Evolutionary conservation across 30 jellyfish, hydroid and myxozoan genomes (phyloP).

Genomic region (Rhopilema esculentum): DNA sequence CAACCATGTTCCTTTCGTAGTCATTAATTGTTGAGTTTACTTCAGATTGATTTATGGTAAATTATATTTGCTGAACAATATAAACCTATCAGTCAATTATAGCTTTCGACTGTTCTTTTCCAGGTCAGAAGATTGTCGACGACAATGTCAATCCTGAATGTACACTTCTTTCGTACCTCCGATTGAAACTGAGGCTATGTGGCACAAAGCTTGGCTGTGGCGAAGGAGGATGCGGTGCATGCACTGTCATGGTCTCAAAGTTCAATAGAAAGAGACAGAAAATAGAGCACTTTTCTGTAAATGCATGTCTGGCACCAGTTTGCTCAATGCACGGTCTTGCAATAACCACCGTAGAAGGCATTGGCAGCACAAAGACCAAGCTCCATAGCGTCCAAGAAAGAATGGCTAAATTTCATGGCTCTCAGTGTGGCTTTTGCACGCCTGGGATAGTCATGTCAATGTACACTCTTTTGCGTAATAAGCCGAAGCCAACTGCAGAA

Average conservation of each 20-base stretch:
- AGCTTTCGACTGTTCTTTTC: too few species aligned
- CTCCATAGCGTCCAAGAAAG: slow-evolving; percentile 62
- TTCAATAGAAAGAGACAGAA: slow-evolving; percentile 30
- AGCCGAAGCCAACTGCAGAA: slow-evolving; percentile 49
- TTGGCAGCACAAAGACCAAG: slow-evolving; percentile 47
- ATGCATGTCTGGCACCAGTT: slow-evolving; percentile 54
- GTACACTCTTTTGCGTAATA: slow-evolving; percentile 57
- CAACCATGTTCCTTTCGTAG: too few species aligned
- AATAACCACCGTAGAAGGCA: slow-evolving; percentile 68
- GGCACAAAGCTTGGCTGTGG: slow-evolving; percentile 73
- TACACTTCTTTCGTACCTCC: slow-evolving; percentile 44
- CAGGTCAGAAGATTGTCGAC: slow-evolving; percentile 50
- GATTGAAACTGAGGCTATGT: slow-evolving; percentile 48
- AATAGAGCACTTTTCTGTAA: slow-evolving; percentile 56
- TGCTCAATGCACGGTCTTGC: slow-evolving; percentile 69
- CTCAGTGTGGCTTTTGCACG: slow-evolving; percentile 70
- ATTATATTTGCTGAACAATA: too few species aligned
- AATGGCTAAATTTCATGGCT: slow-evolving; percentile 55
- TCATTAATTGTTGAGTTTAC: too few species aligned
- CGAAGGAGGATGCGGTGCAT: slow-evolving; percentile 73
- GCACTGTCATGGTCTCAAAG: slow-evolving; percentile 62
- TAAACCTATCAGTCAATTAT: too few species aligned
- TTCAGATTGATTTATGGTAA: too few species aligned
- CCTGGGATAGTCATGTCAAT: slow-evolving; percentile 66
- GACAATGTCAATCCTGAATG: slow-evolving; percentile 60